phyloP scores from a whole-genome alignment of 2,888 invertebrate genomes.

The Drosophila atroscutellata region DNA sequence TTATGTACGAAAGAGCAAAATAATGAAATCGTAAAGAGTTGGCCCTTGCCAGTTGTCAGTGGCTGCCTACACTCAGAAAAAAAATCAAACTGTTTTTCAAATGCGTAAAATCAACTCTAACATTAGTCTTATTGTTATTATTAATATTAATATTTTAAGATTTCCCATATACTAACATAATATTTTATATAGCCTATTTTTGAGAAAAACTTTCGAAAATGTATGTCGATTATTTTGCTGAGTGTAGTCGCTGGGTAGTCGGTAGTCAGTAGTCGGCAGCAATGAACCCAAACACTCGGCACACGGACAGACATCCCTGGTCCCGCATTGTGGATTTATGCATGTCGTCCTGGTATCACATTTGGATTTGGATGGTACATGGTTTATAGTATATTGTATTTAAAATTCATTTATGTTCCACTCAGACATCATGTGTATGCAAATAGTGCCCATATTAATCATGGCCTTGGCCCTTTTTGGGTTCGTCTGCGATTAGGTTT shows the following conservation, averaged over 20 bases:
- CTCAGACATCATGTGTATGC: conserved; percentile 71
- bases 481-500: conserved; percentile 37
- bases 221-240: not conserved
- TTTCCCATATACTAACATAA: no score
- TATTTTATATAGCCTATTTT: no score
- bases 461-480: conserved; percentile 39
- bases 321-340: conserved; percentile 2
- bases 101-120: no score
- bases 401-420: conserved; percentile 59
- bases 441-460: conserved; percentile 74
- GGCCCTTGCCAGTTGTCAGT: conserved; percentile 30
- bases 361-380: not conserved
- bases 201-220: no score
- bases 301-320: not conserved
- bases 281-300: not conserved
- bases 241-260: not conserved
- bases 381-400: conserved; percentile 42
- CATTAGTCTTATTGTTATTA: no score
- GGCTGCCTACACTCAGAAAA: not conserved
- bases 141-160: no score
- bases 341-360: not conserved
- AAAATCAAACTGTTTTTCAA: no score
- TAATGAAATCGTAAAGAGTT: conserved; percentile 79
- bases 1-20: conserved; percentile 75
- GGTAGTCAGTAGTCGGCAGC: not conserved